Evolutionary conservation across 2,888 invertebrate genomes (phyloP).

Genomic region (Phortica magna): DNA sequence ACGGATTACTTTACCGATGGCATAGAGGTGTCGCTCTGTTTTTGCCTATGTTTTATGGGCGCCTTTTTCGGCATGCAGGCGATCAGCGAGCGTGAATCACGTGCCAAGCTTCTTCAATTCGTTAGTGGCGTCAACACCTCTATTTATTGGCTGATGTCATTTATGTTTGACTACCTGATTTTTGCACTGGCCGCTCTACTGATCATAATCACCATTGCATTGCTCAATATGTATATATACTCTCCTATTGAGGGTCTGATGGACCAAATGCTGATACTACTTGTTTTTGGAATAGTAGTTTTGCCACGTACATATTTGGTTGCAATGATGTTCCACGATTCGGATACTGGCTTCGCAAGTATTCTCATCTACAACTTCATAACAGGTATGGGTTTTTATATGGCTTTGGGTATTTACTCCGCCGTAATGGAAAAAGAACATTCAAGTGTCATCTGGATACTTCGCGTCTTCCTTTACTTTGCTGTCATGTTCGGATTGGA

Average conservation of each 20-base stretch:
- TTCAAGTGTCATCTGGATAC: conserved; percentile 83
- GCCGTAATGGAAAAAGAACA: conserved; percentile 77
- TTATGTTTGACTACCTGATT: conserved; percentile 79
- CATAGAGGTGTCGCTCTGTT: conserved; percentile 83
- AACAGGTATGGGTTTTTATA: conserved; percentile 30
- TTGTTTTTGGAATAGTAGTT: conserved; percentile 84
- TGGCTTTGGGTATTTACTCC: conserved; percentile 43
- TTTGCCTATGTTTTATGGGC: conserved; percentile 85
- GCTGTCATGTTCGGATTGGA: conserved; percentile 78
- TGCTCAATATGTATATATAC: conserved; percentile 82
- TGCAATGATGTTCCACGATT: conserved; percentile 83
- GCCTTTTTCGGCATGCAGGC: conserved; percentile 81
- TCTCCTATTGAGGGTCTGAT: conserved; percentile 50
- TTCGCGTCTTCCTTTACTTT: conserved; percentile 85
- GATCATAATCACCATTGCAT: conserved; percentile 81
- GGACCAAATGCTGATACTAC: conserved; percentile 66
- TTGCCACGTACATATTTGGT: conserved; percentile 85
- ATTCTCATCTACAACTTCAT: conserved; percentile 30
- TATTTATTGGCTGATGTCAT: conserved; percentile 85
- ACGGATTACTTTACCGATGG: conserved; percentile 64
- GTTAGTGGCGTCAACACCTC: conserved; percentile 84
- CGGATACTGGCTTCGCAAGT: conserved; percentile 84
- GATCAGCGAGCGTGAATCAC: conserved; percentile 82
- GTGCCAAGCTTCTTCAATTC: conserved; percentile 86
- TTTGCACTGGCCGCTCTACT: conserved; percentile 84